Evolutionary conservation across 2,797 vertebrate species (phyloP), one percentile per base, ranked within the genome.

Genomic region (Harpagifer antarcticus): DNA sequence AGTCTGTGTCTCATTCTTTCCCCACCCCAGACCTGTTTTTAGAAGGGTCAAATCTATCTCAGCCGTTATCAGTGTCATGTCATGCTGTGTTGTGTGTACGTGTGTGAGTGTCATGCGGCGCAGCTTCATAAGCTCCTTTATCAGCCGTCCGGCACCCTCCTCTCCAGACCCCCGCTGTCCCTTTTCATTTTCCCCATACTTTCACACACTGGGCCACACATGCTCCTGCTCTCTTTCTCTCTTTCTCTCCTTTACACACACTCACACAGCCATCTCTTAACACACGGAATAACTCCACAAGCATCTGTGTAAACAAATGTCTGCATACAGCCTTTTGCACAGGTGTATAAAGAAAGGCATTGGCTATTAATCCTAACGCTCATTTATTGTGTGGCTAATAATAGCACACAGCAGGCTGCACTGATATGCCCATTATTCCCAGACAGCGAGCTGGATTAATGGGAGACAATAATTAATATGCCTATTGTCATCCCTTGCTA

Each of bases 41-140:
- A 90, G 89, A 87, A 72, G 66, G 80, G 85, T 89, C 81, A 71
- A 64, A 81, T 91, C 77, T 88, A 85, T 90, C 87, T 86, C 72
- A 67, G 88, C 86, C 91, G 85, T 91, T 92, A 93, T 93, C 91
- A 78, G 87, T 82, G 83, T 84, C 80, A 23, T 72, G 90, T 90
- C 88, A 75, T 62, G 82, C 86, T 87, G 84, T 47, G 82, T 52
- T 81, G 82, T 82, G 79, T 76, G 76, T 61, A 15, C 82, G 64
- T 81, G 72, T 75, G 84, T 6, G 68, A 16, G 78, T 44, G 74
- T 88, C 85, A 85, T 70, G 87, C 73, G 1, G 82, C 17, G 74
- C 17, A 17, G 86, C 87, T 85, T 91, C 90, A 91, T 86, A 83
- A 88, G 73, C 85, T 88, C 75, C 74, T 86, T 91, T 90, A 92